Base-by-base conservation (phyloP, 2,888 invertebrate genomes). In the Acleris cristana region DNA sequence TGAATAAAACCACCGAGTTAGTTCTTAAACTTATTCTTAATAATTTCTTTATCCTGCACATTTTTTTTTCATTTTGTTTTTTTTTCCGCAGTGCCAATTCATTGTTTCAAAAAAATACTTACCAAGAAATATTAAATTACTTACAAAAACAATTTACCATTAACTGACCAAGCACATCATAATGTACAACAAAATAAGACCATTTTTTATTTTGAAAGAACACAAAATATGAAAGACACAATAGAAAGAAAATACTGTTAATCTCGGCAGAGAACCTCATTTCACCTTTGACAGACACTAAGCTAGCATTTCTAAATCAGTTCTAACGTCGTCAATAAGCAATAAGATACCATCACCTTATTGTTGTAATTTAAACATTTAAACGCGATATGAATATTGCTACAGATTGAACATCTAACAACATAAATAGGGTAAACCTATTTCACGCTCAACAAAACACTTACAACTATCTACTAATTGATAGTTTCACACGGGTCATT, bases 11-110 rank as follows among this genome's bases (percentile, higher is more conserved):
- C 81, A 84, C 77, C 72, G 62, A 70, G 71, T 73, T 71, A 64
- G 64, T 81, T 84, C 88, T 86, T 90, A 89, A 83, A 81, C 82
- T 84, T 89, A 89, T 83, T 78, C 84, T 85, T 85, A 85, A 76
- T 79, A 80, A 83, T 79, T 82, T 83, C 84, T 74, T 84, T 80
- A 81, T 83, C 73, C 76, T 75, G 77, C 77, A 84, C 81, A 82
- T 78, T 81, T 77, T 78, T 73, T 76, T 76, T 75, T 69, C 58
- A 69, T 81, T 77, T 78, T 73, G 76, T 55, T 69, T 62, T 69
- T 53, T 66, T 71, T 72, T 72, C 58, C 69, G 56, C 69, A 72
- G 75, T 80, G 77, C 75, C 63, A 76, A 77, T 74, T 79, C 73
- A 66, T 73, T 73, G 73, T 76, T 77, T 73, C 74, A 54, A 76